These are phyloP conservation scores for Drosophila orena DNA, from an alignment of 1,140 invertebrate genomes.

Conservation along the genomic window DNA sequence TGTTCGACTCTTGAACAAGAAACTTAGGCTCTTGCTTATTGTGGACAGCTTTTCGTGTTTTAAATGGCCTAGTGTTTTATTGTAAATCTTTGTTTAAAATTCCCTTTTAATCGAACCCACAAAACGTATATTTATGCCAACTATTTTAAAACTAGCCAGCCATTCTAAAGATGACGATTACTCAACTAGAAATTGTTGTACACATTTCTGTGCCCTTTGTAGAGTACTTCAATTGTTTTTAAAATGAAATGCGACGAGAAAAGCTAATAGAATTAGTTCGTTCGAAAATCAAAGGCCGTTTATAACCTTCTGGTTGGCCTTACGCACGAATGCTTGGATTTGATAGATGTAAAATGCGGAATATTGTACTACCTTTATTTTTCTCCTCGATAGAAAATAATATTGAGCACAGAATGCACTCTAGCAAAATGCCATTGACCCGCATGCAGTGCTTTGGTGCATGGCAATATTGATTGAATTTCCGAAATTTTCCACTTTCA, in stretches of 20 bases:
- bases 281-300: constrained; percentile 23
- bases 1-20: constrained; percentile 6
- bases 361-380: constrained; percentile 16
- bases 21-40: not conserved
- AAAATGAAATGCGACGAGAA: not conserved
- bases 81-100: not conserved
- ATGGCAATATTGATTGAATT: constrained; percentile 73
- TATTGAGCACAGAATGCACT: constrained; percentile 56
- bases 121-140: not conserved
- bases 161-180: not conserved
- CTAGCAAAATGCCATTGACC: constrained; percentile 66
- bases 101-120: too few species aligned
- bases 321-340: constrained; percentile 64
- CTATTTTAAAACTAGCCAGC: not conserved
- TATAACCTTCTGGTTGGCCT: constrained; percentile 46
- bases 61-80: not conserved
- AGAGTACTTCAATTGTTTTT: constrained; percentile 10
- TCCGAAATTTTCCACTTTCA: constrained; percentile 49
- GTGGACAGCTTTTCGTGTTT: not conserved
- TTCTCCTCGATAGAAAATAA: constrained; percentile 40
- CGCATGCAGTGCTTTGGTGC: constrained; percentile 50
- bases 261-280: constrained; percentile 4
- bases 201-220: not conserved
- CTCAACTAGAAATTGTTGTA: constrained; percentile 9
- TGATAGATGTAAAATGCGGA: constrained; percentile 60